These are phyloP conservation scores for Metopia argyrocephala DNA, from an alignment of 2,888 invertebrate species.

Conservation along the genomic window DNA sequence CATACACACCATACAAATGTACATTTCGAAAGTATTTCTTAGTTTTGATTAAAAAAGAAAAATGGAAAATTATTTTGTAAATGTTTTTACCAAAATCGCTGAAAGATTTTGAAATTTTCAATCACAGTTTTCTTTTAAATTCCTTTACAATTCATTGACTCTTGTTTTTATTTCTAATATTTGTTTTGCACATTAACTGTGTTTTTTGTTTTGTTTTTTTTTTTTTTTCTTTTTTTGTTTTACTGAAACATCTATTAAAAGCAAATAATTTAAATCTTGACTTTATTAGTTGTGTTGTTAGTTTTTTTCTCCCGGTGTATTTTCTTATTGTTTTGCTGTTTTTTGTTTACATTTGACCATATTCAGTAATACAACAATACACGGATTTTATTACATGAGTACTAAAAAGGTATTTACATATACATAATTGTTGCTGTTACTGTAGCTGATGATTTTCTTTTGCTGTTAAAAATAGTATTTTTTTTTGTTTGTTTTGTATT, in stretches of 20 bases:
- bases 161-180: too few relatives aligned
- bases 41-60: conserved; percentile 6
- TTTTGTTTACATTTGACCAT: conserved; percentile 3
- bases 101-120: conserved; percentile 29
- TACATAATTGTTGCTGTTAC: too few relatives aligned
- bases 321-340: not conserved
- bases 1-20: not conserved
- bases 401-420: too few relatives aligned
- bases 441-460: too few relatives aligned
- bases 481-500: not conserved
- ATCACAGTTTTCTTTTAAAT: too few relatives aligned
- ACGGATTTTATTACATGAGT: not conserved
- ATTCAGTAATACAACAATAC: not conserved
- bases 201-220: not conserved
- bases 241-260: too few relatives aligned
- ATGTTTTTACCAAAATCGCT: conserved; percentile 26
- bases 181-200: too few relatives aligned
- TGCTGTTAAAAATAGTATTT: too few relatives aligned
- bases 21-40: conserved; percentile 36
- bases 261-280: not conserved
- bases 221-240: not conserved
- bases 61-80: conserved; percentile 31
- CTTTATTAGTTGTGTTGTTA: not conserved
- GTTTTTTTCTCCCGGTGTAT: not conserved
- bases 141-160: conserved; percentile 1